A percentile compares a stretch with the other conserved stretches of the same genome.
These are phyloP conservation scores for Acutogordius australiensis DNA, from an alignment of 2,888 invertebrate species.

Conservation along the genomic window DNA sequence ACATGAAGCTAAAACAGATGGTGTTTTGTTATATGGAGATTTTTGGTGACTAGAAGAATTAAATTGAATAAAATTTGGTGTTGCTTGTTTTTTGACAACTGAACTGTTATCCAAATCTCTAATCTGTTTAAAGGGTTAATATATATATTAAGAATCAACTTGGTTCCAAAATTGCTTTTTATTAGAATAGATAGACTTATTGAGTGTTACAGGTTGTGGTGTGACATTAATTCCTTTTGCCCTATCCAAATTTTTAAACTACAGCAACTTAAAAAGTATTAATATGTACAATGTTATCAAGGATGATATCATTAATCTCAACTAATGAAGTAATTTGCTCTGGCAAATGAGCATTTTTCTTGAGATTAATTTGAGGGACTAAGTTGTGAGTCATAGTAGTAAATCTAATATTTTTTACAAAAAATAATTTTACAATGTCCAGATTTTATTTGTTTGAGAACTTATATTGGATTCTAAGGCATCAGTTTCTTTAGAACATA, in stretches of 20 bases:
- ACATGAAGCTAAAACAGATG: slow-evolving; percentile 22
- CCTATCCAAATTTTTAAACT: not conserved
- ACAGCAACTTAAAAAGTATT: too few species aligned
- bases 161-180: not conserved
- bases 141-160: not conserved
- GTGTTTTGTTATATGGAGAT: slow-evolving; percentile 34
- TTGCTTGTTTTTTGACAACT: too few species aligned
- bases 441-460: not conserved
- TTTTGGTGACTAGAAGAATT: too few species aligned
- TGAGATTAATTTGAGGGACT: not conserved
- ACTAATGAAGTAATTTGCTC: not conserved
- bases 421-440: not conserved
- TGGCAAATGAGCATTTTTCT: not conserved
- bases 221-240: not conserved
- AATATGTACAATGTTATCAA: not conserved
- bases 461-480: not conserved
- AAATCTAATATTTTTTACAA: too few species aligned
- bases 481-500: not conserved
- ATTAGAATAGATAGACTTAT: not conserved
- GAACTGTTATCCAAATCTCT: too few species aligned
- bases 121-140: too few species aligned
- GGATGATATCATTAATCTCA: not conserved
- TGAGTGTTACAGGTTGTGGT: not conserved
- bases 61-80: too few species aligned
- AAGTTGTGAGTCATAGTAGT: too few species aligned